Evolutionary conservation across 2,888 invertebrate genomes (phyloP).

Genomic region (Andrena hattorfiana): DNA sequence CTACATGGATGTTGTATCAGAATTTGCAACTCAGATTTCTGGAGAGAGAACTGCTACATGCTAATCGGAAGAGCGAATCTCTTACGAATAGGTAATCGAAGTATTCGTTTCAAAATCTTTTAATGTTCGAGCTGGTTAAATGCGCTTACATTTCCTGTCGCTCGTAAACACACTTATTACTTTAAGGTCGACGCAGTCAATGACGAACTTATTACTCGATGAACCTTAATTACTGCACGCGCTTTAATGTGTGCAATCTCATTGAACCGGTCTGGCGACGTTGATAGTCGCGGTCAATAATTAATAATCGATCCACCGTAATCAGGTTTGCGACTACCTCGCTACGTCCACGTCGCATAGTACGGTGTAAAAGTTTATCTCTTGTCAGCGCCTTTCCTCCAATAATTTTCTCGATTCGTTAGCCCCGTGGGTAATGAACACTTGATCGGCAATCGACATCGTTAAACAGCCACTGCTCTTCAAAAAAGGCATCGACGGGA

Average conservation of each 20-base stretch:
- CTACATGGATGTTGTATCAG: too few species aligned
- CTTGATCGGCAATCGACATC: neutral
- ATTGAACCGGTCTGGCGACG: conserved; percentile 10
- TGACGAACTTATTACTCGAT: conserved; percentile 14
- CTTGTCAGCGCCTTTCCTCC: neutral
- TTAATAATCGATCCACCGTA: conserved; percentile 5
- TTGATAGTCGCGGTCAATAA: neutral
- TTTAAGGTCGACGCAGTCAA: neutral
- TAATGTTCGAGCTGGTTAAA: neutral
- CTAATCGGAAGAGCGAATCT: too few species aligned
- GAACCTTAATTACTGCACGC: conserved; percentile 1
- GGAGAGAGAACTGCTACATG: too few species aligned
- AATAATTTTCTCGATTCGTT: neutral
- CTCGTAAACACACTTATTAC: neutral
- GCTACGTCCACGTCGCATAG: neutral
- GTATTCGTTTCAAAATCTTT: neutral
- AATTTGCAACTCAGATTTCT: too few species aligned
- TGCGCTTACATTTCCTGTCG: neutral
- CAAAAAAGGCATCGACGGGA: neutral
- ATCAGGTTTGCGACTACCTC: neutral
- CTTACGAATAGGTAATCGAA: too few species aligned
- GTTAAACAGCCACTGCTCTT: neutral
- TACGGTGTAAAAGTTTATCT: neutral
- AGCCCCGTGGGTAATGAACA: neutral
- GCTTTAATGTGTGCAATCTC: neutral